Evolutionary conservation across 2,888 invertebrate species (phyloP), one percentile per base, ranked within the genome.

Genomic region (Eupithecia insigniata): DNA sequence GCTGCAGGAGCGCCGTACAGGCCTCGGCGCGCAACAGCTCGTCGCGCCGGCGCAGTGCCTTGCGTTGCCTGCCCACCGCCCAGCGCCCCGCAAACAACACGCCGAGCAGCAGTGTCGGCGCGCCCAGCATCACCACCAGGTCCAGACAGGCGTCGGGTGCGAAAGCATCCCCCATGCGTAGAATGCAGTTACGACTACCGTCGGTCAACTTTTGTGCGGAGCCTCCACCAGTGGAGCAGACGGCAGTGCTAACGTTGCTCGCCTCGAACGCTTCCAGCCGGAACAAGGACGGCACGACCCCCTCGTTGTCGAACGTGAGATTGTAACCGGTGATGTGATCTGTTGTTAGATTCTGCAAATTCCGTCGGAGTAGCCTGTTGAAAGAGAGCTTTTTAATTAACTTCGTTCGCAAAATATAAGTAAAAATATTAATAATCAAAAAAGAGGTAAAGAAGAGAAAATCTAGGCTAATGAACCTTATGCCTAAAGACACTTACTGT

Each of bases 131-230:
- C 91, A 94, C 75, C 92, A 73, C 89, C 6, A 85, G 77, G 1
- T 96, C 96, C 67, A 96, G 90, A 96, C 98, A 98, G 0, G 84
- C 85, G 26, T 97, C 95, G 1, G 87, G 43, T 22, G 62, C 64
- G 60, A 46, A 46, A 6, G 6, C 32, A 66, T 68, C 73, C 67
- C 32, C 34, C 3, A 16, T 62, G 12, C 5, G 32, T 12, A 62
- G n/a, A 2, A 22, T 34, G 34, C 62, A 62, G n/a, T 62, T 34
- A n/a, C n/a, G n/a, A 34, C n/a, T n/a, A 10, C 62, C 62, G 5
- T 62, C 62, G n/a, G 34, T 32, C 32, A 62, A 16, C n/a, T 34
- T 32, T 10, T 18, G 34, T n/a, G 18, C 18, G 18, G 39, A 43
- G 6, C 8, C 22, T n/a, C n/a, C n/a, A 8, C 36, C 32, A 10